Conservation (phyloP, 2,113 vertebrate species). For the Malurus cyaneus region DNA sequence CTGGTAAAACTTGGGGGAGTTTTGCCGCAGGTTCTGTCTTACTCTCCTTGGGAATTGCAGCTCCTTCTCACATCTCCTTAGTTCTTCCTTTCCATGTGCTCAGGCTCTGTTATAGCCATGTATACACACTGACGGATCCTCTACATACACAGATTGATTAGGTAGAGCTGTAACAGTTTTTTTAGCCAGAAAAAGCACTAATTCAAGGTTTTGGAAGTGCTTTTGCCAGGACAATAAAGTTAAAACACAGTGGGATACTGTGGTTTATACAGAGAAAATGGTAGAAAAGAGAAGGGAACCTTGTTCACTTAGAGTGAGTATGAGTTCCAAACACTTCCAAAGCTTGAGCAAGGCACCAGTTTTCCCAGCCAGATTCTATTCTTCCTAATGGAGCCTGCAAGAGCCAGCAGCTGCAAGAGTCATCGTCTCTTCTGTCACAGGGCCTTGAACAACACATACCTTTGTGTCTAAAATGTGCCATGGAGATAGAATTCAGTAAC, state of each 20-base stretch:
- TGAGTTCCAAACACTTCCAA: neutral
- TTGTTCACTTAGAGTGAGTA: neutral
- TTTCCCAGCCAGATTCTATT: neutral
- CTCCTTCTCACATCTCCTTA: neutral
- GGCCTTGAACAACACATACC: neutral
- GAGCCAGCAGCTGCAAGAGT: neutral
- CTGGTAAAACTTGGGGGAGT: neutral
- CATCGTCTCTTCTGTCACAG: neutral
- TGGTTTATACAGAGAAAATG: neutral
- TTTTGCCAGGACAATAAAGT: neutral
- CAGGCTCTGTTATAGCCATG: neutral
- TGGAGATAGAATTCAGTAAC: neutral
- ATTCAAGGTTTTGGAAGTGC: neutral
- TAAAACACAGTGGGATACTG: neutral
- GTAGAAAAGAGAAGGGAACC: neutral
- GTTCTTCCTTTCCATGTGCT: neutral
- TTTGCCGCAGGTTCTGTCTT: neutral
- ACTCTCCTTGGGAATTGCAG: neutral
- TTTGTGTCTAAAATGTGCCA: neutral
- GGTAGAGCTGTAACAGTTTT: neutral
- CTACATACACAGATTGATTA: neutral
- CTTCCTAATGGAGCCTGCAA: neutral
- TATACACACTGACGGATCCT: neutral
- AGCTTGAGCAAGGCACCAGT: neutral
- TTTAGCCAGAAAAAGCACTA: neutral